phyloP scores from a whole-genome alignment of 2,888 invertebrate species.

The Dryocosmus kuriphilus region DNA sequence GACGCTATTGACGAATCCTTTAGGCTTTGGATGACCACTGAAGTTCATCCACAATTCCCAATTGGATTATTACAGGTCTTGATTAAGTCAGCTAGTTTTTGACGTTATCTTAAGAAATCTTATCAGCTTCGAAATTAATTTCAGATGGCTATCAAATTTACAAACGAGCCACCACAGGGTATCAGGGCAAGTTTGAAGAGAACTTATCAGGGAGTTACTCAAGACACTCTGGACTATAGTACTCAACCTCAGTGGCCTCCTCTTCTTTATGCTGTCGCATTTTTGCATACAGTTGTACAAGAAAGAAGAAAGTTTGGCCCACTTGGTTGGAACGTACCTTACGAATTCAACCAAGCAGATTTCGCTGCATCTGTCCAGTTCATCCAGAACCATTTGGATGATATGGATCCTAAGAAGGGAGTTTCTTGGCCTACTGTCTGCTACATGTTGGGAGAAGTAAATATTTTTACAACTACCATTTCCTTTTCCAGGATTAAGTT shows the following conservation, averaged over 20 bases:
- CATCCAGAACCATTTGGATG: slow-evolving; percentile 97
- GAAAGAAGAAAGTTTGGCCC: slow-evolving; percentile 97
- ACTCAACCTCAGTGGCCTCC: slow-evolving; percentile 96
- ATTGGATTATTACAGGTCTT: slow-evolving; percentile 84
- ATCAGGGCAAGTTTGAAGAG: slow-evolving; percentile 95
- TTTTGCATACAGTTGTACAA: slow-evolving; percentile 96
- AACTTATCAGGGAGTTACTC: slow-evolving; percentile 93
- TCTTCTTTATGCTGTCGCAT: slow-evolving; percentile 94
- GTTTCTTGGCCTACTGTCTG: slow-evolving; percentile 98
- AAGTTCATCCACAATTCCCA: slow-evolving; percentile 95
- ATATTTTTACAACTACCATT: too few relatives aligned
- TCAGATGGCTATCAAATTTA: slow-evolving; percentile 97
- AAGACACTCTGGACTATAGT: slow-evolving; percentile 95
- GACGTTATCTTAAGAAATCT: slow-evolving; percentile 30
- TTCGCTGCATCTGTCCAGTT: slow-evolving; percentile 97
- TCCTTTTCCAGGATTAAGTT: too few relatives aligned
- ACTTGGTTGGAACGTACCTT: slow-evolving; percentile 97
- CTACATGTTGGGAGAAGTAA: slow-evolving; percentile 96
- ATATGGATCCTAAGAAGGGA: slow-evolving; percentile 97
- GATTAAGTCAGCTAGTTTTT: background rate
- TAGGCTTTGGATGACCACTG: slow-evolving; percentile 96
- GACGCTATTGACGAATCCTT: slow-evolving; percentile 90
- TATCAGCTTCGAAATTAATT: slow-evolving; percentile 63
- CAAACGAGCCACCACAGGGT: slow-evolving; percentile 98
- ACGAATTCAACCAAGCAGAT: slow-evolving; percentile 98